These are phyloP conservation scores for Creontiades dilutus DNA, from an alignment of 2,888 invertebrate species.

Conservation along the genomic window DNA sequence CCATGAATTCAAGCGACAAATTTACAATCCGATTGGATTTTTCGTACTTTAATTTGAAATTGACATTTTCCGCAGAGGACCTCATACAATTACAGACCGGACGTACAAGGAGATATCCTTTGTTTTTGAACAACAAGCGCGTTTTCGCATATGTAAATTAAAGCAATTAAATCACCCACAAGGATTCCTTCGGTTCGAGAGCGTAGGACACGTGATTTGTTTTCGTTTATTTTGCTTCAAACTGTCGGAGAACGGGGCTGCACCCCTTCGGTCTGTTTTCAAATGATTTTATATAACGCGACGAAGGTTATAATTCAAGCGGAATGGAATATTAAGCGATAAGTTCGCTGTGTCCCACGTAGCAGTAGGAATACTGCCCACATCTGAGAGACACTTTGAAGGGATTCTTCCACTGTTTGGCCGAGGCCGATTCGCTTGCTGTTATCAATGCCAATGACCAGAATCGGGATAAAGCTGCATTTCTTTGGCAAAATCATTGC, in stretches of 20 bases:
- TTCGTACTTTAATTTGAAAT: no score
- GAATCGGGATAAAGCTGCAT: no score
- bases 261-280: slow-evolving; percentile 36
- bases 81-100: neutral
- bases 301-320: neutral
- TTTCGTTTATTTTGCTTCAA: slow-evolving; percentile 39
- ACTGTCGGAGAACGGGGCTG: slow-evolving; percentile 32
- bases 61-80: no score
- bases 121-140: neutral
- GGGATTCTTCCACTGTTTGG: neutral
- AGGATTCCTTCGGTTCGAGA: slow-evolving; percentile 22
- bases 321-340: slow-evolving; percentile 29
- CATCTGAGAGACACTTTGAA: neutral
- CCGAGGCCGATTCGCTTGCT: neutral
- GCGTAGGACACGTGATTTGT: slow-evolving; percentile 55
- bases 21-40: no score
- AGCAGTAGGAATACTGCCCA: neutral
- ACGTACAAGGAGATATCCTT: neutral
- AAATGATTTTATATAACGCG: slow-evolving; percentile 35
- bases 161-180: slow-evolving; percentile 62
- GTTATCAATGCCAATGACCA: no score
- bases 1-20: no score
- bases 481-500: no score
- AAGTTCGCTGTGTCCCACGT: slow-evolving; percentile 3
- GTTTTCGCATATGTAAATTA: slow-evolving; percentile 28